Percentiles rank a stretch among this genome's conserved stretches.
Conservation (phyloP, 1,140 invertebrate species). For the Drosophila punjabiensis region DNA sequence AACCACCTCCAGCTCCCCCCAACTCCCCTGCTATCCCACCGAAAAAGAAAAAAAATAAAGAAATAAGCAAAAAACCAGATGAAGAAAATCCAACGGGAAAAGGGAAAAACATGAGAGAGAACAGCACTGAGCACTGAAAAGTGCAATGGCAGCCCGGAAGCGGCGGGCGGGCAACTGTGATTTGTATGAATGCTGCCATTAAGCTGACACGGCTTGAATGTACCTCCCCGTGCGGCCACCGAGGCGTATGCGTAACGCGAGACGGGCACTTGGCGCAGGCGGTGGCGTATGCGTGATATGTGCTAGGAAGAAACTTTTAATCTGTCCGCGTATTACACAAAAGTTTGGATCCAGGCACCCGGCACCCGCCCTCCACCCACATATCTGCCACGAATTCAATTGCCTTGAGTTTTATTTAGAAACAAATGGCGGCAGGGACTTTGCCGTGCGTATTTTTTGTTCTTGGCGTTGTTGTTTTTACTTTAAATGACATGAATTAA, state of each 20-base stretch:
- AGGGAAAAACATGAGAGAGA: slow-evolving; percentile 40
- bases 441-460: slow-evolving; percentile 29
- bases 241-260: slow-evolving; percentile 61
- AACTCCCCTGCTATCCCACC: not conserved
- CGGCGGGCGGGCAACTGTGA: slow-evolving; percentile 58
- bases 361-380: not conserved
- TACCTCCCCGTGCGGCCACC: slow-evolving; percentile 31
- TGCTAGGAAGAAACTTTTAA: slow-evolving; percentile 50
- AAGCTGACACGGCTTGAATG: slow-evolving; percentile 56
- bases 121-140: slow-evolving; percentile 55
- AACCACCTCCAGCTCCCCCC: slow-evolving; percentile 18
- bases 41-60: slow-evolving; percentile 12
- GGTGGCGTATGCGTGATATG: slow-evolving; percentile 45
- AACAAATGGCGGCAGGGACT: slow-evolving; percentile 71
- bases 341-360: slow-evolving; percentile 35
- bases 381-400: slow-evolving; percentile 66
- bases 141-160: slow-evolving; percentile 65
- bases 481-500: slow-evolving; percentile 82
- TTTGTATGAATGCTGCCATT: slow-evolving; percentile 77
- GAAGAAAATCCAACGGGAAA: slow-evolving; percentile 26
- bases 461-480: slow-evolving; percentile 22
- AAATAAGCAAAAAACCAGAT: slow-evolving; percentile 20
- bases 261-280: slow-evolving; percentile 15
- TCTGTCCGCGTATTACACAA: slow-evolving; percentile 51
- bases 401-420: slow-evolving; percentile 78